A percentile compares a stretch with the other conserved stretches of the same genome.
phyloP scores from a whole-genome alignment of 2,797 vertebrate species.

The Odontamblyopus lacepedii region DNA sequence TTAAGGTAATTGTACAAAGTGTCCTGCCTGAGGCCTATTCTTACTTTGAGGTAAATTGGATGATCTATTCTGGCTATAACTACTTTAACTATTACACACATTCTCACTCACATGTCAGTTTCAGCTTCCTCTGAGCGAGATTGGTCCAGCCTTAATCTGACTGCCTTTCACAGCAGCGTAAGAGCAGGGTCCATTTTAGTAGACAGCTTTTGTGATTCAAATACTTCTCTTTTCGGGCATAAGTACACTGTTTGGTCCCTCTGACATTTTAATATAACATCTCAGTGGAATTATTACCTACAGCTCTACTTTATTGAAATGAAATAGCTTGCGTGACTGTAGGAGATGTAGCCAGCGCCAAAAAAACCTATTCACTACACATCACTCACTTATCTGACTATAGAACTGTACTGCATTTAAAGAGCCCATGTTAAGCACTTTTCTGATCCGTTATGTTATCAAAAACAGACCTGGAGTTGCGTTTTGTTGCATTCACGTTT shows the following conservation, averaged over 20 bases:
- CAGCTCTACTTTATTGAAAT: constrained; percentile 1
- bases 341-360: not conserved
- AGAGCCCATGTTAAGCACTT: too few relatives aligned
- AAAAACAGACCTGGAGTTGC: too few relatives aligned
- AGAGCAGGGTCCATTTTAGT: constrained; percentile 54
- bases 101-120: constrained; percentile 53
- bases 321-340: not conserved
- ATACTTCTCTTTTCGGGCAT: constrained; percentile 20
- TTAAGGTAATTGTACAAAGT: not conserved
- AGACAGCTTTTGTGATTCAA: constrained; percentile 59
- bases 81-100: constrained; percentile 54
- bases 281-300: constrained; percentile 4
- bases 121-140: constrained; percentile 45
- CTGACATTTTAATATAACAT: constrained; percentile 33
- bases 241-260: constrained; percentile 17
- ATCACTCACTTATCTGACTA: not conserved
- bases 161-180: constrained; percentile 53
- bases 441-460: too few relatives aligned
- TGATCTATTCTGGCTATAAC: constrained; percentile 40
- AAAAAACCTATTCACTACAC: not conserved
- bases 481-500: too few relatives aligned
- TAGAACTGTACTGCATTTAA: not conserved
- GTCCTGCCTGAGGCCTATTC: not conserved
- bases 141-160: constrained; percentile 59
- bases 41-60: constrained; percentile 42